A percentile compares a stretch with the other conserved stretches of the same genome.
These are phyloP conservation scores for Rhadina sibilatrix DNA, from an alignment of 2,113 vertebrate genomes.

Conservation along the genomic window DNA sequence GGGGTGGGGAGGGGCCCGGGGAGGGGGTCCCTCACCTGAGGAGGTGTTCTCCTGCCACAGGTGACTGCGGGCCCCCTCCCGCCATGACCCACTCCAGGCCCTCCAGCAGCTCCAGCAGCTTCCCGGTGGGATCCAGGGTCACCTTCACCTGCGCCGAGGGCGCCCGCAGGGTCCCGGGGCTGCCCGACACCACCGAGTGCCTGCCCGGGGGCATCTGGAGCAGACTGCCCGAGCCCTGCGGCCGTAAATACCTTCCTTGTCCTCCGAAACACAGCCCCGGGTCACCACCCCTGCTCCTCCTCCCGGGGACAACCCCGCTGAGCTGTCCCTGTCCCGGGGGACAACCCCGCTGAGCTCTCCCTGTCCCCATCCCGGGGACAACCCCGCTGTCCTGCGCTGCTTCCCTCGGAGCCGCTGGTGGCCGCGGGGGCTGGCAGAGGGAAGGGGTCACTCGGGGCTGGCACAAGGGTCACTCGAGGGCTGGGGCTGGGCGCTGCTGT, in stretches of 20 bases:
- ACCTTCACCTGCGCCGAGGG: background rate
- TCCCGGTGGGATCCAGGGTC: background rate
- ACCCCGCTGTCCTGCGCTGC: background rate
- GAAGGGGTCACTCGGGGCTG: background rate
- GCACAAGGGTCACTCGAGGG: too few relatives aligned
- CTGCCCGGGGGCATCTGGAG: background rate
- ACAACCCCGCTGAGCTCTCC: background rate
- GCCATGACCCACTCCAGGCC: background rate
- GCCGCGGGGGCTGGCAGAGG: accelerated
- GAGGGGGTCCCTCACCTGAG: background rate
- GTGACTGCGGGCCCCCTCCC: conserved; percentile 62
- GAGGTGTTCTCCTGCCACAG: background rate
- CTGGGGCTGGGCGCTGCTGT: accelerated
- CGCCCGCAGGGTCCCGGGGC: background rate
- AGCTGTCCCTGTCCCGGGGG: background rate
- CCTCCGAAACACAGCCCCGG: accelerated
- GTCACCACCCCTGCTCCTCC: accelerated
- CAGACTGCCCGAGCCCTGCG: conserved; percentile 1
- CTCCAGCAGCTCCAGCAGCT: accelerated
- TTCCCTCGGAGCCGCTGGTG: background rate
- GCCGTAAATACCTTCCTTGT: background rate
- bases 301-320: too few relatives aligned
- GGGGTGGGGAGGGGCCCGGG: background rate
- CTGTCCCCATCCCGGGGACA: too few relatives aligned
- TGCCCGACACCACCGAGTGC: background rate